Conservation (phyloP, 2,797 vertebrate genomes). For the Merluccius polli region DNA sequence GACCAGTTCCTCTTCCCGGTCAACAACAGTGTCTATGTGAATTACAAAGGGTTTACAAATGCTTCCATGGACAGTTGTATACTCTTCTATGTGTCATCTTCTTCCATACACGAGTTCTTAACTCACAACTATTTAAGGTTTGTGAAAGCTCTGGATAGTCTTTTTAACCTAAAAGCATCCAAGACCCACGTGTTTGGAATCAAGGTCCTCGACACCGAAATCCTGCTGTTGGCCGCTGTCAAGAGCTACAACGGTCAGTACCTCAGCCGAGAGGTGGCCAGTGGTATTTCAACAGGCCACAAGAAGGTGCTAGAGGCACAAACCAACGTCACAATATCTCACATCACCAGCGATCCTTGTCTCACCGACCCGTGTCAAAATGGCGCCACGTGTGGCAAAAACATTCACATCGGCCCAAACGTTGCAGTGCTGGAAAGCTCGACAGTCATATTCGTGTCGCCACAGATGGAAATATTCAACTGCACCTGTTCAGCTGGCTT, state of each 20-base stretch:
- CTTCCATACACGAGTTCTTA: constrained; percentile 68
- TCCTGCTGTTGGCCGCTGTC: constrained; percentile 70
- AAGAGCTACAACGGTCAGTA: constrained; percentile 75
- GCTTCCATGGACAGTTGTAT: constrained; percentile 73
- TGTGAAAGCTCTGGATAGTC: constrained; percentile 73
- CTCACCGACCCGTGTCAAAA: constrained; percentile 65
- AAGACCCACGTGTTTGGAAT: constrained; percentile 78
- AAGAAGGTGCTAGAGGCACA: constrained; percentile 69
- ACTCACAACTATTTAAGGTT: constrained; percentile 71
- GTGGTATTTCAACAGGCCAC: constrained; percentile 66
- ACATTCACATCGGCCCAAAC: constrained; percentile 68
- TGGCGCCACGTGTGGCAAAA: constrained; percentile 67
- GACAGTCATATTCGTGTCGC: constrained; percentile 72
- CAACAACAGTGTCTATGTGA: constrained; percentile 75
- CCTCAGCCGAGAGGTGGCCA: constrained; percentile 67
- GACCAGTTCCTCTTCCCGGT: constrained; percentile 70
- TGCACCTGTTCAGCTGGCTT: constrained; percentile 69
- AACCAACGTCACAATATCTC: constrained; percentile 71
- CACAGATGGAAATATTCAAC: constrained; percentile 68
- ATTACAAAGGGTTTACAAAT: constrained; percentile 77
- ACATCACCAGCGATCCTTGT: constrained; percentile 74
- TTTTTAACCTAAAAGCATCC: constrained; percentile 76
- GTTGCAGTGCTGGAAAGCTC: constrained; percentile 67
- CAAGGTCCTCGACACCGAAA: constrained; percentile 62
- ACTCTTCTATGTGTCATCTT: constrained; percentile 68